Percentiles rank a stretch among this genome's conserved stretches.
Conservation (phyloP, 2,113 vertebrate genomes). For the Carassius carassius region DNA sequence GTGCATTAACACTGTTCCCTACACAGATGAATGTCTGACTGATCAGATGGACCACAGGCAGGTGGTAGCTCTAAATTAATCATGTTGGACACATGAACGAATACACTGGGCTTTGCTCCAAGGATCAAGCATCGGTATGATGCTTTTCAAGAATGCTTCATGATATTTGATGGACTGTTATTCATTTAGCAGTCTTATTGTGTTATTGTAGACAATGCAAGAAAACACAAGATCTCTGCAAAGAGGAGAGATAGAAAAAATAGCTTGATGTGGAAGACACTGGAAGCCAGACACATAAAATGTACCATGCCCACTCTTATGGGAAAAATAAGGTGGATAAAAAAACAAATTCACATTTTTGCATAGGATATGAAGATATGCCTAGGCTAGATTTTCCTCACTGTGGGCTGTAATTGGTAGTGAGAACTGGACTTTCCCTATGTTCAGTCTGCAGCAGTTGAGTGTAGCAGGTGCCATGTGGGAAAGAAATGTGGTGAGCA, state of each 20-base stretch:
- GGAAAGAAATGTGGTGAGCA: not conserved
- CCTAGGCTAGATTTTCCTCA: not conserved
- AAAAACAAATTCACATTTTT: not conserved
- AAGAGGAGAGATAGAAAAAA: too few species aligned
- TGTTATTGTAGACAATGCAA: constrained; percentile 36
- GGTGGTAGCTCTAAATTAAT: constrained; percentile 53
- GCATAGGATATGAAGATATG: not conserved
- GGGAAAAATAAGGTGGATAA: not conserved
- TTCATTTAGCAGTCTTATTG: constrained; percentile 38
- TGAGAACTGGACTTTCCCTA: not conserved
- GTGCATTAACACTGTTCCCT: not conserved
- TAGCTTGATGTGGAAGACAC: too few species aligned
- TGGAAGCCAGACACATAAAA: too few species aligned
- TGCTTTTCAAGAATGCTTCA: constrained; percentile 37
- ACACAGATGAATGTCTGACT: not conserved
- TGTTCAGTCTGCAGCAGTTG: not conserved
- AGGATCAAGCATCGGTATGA: constrained; percentile 19
- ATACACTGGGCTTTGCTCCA: constrained; percentile 24
- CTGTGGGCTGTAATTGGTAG: not conserved
- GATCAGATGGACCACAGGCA: constrained; percentile 3
- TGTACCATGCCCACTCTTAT: too few species aligned
- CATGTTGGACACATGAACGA: constrained; percentile 45
- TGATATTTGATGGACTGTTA: constrained; percentile 47
- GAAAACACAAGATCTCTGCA: constrained; percentile 1
- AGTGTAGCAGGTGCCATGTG: not conserved